These are phyloP conservation scores for Actinostola sp. DNA, from an alignment of 92 coral and sea anemone species.

Conservation along the genomic window DNA sequence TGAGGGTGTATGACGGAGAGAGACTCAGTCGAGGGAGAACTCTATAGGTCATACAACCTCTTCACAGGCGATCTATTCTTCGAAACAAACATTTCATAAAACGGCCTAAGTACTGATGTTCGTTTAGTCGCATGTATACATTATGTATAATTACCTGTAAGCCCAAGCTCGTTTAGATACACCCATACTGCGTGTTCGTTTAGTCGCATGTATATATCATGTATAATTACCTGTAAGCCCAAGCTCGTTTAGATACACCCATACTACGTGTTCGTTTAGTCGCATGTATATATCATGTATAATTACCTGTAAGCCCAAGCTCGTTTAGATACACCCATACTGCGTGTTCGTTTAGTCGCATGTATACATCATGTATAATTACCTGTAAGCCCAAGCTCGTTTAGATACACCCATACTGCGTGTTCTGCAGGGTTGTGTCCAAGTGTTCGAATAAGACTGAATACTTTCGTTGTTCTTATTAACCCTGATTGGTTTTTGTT, in stretches of 20 bases:
- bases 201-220: no score
- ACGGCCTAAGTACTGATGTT: no score
- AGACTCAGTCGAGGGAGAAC: no score
- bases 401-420: slow-evolving; percentile 71
- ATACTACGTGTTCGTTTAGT: slow-evolving; percentile 31
- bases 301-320: slow-evolving; percentile 65
- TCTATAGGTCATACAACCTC: no score
- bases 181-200: slow-evolving; percentile 57
- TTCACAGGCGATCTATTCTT: no score
- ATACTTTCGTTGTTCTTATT: slow-evolving; percentile 50
- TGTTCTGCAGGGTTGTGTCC: slow-evolving; percentile 73
- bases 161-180: slow-evolving; percentile 64
- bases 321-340: slow-evolving; percentile 78
- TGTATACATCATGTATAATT: neutral
- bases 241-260: slow-evolving; percentile 70
- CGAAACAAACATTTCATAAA: no score
- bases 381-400: slow-evolving; percentile 78
- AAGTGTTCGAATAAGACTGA: slow-evolving; percentile 69
- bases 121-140: neutral
- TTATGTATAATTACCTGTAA: slow-evolving; percentile 53
- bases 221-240: slow-evolving; percentile 52
- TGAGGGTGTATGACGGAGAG: no score
- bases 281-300: no score
- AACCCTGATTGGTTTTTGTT: slow-evolving; percentile 54
- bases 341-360: slow-evolving; percentile 12